These are phyloP conservation scores for Lonchura striata DNA, from an alignment of 2,113 vertebrate genomes.

Conservation along the genomic window DNA sequence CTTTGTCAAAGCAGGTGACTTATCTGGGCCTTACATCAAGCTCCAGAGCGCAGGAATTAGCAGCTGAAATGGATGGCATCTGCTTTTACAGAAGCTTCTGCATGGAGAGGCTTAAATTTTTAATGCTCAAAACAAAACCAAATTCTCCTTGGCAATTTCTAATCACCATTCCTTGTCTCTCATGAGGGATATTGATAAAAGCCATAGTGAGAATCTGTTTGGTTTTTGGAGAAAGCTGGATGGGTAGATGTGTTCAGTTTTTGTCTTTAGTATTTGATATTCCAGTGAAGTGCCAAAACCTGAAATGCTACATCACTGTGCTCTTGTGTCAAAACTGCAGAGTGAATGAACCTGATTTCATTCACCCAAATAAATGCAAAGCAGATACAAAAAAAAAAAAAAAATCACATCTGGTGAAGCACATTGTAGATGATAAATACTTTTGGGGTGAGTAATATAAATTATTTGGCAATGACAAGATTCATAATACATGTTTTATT, in stretches of 20 bases:
- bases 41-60: slow-evolving; percentile 13
- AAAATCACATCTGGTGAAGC: neutral
- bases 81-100: neutral
- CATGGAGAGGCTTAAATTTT: neutral
- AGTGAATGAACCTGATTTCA: neutral
- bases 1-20: neutral
- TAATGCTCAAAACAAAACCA: neutral
- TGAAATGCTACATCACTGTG: neutral
- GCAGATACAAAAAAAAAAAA: neutral
- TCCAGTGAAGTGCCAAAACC: neutral
- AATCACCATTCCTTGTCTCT: neutral
- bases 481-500: neutral
- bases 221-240: neutral
- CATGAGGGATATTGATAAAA: neutral
- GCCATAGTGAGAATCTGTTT: neutral
- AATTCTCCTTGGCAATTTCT: neutral
- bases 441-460: neutral
- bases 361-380: neutral
- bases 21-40: neutral
- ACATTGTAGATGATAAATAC: neutral
- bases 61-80: neutral
- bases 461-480: neutral
- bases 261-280: slow-evolving; percentile 1
- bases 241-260: neutral
- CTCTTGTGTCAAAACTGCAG: neutral